These are phyloP conservation scores for Sebastes kiyomatsui DNA, from an alignment of 2,797 vertebrate genomes.

Conservation along the genomic window DNA sequence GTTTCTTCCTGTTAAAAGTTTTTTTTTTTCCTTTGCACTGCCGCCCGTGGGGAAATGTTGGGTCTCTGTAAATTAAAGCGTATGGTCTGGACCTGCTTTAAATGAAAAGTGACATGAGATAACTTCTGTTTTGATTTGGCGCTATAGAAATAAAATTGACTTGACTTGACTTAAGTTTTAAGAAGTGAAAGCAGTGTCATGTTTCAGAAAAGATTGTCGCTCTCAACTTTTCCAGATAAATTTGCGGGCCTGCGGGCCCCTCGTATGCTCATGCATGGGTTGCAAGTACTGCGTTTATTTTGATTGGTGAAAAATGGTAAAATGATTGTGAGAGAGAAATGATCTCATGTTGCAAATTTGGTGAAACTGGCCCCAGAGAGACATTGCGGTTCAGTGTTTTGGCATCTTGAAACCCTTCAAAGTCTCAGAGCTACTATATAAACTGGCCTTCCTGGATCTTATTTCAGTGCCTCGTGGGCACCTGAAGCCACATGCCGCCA, in stretches of 20 bases:
- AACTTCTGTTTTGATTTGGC: too few species aligned
- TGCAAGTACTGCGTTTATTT: neutral
- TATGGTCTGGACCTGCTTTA: too few species aligned
- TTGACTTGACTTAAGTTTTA: too few species aligned
- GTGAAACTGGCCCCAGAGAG: too few species aligned
- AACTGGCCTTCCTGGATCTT: neutral
- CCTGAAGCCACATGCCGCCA: neutral
- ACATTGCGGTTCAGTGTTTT: neutral
- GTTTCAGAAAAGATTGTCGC: neutral
- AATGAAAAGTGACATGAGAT: too few species aligned
- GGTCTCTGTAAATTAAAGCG: too few species aligned
- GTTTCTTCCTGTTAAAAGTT: too few species aligned
- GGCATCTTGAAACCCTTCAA: neutral
- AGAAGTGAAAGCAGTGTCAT: too few species aligned
- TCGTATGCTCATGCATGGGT: neutral
- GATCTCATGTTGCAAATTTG: neutral
- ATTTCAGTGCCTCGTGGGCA: neutral
- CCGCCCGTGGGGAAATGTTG: neutral
- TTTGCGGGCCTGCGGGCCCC: neutral
- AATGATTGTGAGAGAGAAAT: neutral
- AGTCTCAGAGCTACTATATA: neutral
- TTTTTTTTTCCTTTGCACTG: too few species aligned
- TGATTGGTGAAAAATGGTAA: neutral
- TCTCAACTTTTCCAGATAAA: neutral
- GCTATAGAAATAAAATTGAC: too few species aligned